Evolutionary conservation across 2,797 vertebrate genomes (phyloP), one percentile per base, ranked within the genome.

Genomic region (Anguilla anguilla): DNA sequence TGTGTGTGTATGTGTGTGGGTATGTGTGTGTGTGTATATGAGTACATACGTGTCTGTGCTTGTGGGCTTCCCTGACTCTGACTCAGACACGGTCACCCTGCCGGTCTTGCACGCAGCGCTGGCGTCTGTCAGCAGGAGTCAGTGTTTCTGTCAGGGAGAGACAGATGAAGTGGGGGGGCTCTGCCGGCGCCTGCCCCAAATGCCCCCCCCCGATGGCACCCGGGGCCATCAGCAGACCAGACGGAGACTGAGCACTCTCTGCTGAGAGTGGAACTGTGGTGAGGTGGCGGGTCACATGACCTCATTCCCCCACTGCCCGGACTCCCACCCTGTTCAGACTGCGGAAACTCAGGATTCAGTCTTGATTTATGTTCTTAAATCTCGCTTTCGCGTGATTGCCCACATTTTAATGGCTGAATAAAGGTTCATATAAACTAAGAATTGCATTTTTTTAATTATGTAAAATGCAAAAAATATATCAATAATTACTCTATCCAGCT

Each of bases 51-150:
- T 88, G n/a, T 67, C 39, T 83, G 4, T 86, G 51, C 61, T 11
- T 31, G 81, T 69, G 25, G 64, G 79, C 79, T 10, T 86, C 77
- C 72, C 46, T 88, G 11, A 81, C 35, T n/a, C 53, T 88, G 15
- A 88, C 15, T 83, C 17, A 7, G 17, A 31, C 22, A 7, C 10
- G 11, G 82, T 35, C 79, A 19, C 43, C 35, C 79, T 82, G 79
- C 17, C 79, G 13, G 74, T 83, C 46, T n/a, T 7, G 22, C 1
- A 25, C 25, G 19, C 13, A 28, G 11, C 7, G 46, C 61, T 7
- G 61, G 59, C 1, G 61, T 64, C 3, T n/a, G 25, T 64, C 61
- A 64, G 61, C 61, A 25, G 61, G 43, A 81, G 77, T 81, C 77
- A 49, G 77, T 81, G 35, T 81, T 35, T 46, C 19, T 81, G 31